These are phyloP conservation scores for Helobdella robusta DNA, from an alignment of 2,888 invertebrate genomes.

Conservation along the genomic window DNA sequence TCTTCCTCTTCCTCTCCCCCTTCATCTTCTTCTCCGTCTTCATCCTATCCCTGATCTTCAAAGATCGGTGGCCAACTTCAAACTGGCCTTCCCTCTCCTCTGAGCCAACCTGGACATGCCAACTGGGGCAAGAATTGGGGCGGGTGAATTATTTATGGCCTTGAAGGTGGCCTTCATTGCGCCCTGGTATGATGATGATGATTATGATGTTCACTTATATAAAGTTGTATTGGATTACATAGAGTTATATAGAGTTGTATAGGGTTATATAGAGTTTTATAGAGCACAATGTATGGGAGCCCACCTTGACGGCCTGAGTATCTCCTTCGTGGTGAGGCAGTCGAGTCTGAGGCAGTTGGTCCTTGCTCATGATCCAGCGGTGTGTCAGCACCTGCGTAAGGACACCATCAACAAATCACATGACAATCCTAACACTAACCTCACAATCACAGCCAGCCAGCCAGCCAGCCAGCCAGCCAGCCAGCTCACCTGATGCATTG, in stretches of 20 bases:
- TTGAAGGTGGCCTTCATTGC: slow-evolving; percentile 66
- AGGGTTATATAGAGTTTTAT: too few relatives aligned
- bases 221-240: too few relatives aligned
- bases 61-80: slow-evolving; percentile 49
- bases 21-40: not conserved
- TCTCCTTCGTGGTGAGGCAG: slow-evolving; percentile 51
- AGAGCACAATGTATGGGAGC: slow-evolving; percentile 8
- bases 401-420: not conserved
- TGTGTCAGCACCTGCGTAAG: slow-evolving; percentile 66
- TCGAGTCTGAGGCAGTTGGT: slow-evolving; percentile 54
- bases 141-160: slow-evolving; percentile 69
- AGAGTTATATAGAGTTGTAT: too few relatives aligned
- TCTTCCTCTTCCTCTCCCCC: not conserved
- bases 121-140: slow-evolving; percentile 68
- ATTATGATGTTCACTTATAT: too few relatives aligned
- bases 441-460: not conserved
- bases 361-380: slow-evolving; percentile 69
- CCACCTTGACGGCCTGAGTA: slow-evolving; percentile 50
- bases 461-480: not conserved
- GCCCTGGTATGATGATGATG: slow-evolving; percentile 51
- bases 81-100: slow-evolving; percentile 63
- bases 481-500: slow-evolving; percentile 55
- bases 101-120: slow-evolving; percentile 85
- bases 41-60: too few relatives aligned
- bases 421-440: not conserved